Evolutionary conservation across 2,888 invertebrate species (phyloP).

Genomic region (Tiliacea aurago): DNA sequence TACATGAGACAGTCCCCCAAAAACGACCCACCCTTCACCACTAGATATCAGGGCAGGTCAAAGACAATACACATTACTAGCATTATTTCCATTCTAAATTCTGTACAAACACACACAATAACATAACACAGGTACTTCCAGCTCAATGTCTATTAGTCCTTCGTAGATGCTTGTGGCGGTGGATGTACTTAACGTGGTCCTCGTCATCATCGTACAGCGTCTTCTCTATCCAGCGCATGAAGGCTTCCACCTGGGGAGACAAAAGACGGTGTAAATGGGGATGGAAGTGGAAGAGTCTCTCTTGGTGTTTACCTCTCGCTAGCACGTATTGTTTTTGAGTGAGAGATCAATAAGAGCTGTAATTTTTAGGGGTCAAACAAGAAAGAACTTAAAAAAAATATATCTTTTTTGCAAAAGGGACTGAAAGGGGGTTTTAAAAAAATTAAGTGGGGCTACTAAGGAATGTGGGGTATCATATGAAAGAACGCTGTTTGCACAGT

Average conservation of each 20-base stretch:
- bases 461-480: no score
- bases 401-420: no score
- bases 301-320: neutral
- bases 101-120: constrained; percentile 2
- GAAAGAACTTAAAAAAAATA: no score
- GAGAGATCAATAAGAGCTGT: neutral
- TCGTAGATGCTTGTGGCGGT: constrained; percentile 48
- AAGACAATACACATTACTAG: no score
- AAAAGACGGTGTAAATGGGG: neutral
- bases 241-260: constrained; percentile 82
- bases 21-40: no score
- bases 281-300: neutral
- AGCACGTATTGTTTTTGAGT: neutral
- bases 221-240: constrained; percentile 87
- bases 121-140: neutral
- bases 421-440: no score
- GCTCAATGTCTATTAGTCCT: constrained; percentile 74
- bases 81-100: neutral
- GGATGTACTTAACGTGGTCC: constrained; percentile 79
- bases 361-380: no score
- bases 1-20: no score
- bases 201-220: constrained; percentile 84
- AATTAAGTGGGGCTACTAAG: no score
- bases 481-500: no score
- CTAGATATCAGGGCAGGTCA: no score